Percentiles rank a stretch among this genome's conserved stretches.
Conservation (phyloP, 2,888 invertebrate genomes). For the Amphipyra tragopoginis region DNA sequence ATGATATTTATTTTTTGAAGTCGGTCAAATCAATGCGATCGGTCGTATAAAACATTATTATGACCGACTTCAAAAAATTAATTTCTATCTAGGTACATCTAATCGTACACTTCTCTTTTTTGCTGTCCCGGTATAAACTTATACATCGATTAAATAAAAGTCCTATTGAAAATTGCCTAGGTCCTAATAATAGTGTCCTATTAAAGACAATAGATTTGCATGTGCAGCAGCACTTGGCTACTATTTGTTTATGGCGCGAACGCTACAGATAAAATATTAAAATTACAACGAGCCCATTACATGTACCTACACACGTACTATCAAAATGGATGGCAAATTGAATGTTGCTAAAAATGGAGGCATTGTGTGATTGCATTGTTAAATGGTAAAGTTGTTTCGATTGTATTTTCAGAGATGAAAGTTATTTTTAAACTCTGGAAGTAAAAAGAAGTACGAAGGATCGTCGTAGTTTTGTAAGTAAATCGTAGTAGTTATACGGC, state of each 20-base stretch:
- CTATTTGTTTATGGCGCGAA: constrained; percentile 63
- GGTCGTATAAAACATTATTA: too few species aligned
- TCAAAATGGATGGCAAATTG: constrained; percentile 23
- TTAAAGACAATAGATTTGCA: constrained; percentile 63
- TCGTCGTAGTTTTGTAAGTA: too few species aligned
- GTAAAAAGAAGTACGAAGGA: too few species aligned
- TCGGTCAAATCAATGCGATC: too few species aligned
- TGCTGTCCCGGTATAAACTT: background rate
- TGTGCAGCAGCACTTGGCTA: constrained; percentile 51
- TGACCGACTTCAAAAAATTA: too few species aligned
- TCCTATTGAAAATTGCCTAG: constrained; percentile 8
- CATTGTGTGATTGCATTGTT: constrained; percentile 31
- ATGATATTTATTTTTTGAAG: too few species aligned
- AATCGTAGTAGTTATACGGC: too few species aligned
- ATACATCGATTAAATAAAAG: background rate
- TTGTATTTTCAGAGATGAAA: background rate
- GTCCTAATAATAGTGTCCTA: constrained; percentile 29
- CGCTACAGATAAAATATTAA: constrained; percentile 67
- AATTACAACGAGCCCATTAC: constrained; percentile 60
- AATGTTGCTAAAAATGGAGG: constrained; percentile 48
- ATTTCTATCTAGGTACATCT: too few species aligned
- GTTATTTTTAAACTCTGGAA: background rate
- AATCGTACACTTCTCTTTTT: too few species aligned
- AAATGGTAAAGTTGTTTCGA: constrained; percentile 8
- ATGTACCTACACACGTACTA: constrained; percentile 46